Percentiles rank a stretch among this genome's conserved stretches.
Conservation (phyloP, 2,888 invertebrate species). For the Cistogaster globosa region DNA sequence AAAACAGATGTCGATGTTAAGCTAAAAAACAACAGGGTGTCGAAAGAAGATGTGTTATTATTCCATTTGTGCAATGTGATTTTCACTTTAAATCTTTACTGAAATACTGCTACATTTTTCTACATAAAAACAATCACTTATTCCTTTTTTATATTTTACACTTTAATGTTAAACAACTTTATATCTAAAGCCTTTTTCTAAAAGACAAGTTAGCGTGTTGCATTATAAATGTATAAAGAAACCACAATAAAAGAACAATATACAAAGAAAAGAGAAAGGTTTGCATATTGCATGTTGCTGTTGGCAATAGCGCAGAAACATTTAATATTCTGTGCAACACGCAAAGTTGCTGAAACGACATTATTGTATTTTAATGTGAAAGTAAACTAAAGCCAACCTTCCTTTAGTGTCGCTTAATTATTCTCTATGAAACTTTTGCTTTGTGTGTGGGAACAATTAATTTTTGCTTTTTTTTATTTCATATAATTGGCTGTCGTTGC, state of each 20-base stretch:
- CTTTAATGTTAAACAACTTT: no score
- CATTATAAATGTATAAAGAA: constrained; percentile 47
- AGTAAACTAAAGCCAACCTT: constrained; percentile 59
- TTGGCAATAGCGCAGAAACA: constrained; percentile 19
- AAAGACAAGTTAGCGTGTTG: constrained; percentile 54
- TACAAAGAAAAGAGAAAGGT: neutral
- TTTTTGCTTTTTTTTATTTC: constrained; percentile 63
- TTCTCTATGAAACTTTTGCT: neutral
- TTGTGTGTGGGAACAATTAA: constrained; percentile 74
- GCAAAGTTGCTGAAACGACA: constrained; percentile 53
- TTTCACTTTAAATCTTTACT: no score
- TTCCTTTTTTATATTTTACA: no score
- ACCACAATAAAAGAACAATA: constrained; percentile 14
- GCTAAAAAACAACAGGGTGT: no score
- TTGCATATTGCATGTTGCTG: constrained; percentile 3
- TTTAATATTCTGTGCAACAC: constrained; percentile 31
- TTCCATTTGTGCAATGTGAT: no score
- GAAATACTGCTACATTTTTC: no score
- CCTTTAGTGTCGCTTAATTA: neutral
- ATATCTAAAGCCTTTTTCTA: neutral
- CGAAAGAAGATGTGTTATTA: no score
- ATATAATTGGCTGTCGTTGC: constrained; percentile 1
- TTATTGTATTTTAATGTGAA: constrained; percentile 72
- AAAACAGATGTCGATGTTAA: neutral
- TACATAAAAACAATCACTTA: no score